phyloP scores from a whole-genome alignment of 2,888 invertebrate species.

The Apamea monoglypha region DNA sequence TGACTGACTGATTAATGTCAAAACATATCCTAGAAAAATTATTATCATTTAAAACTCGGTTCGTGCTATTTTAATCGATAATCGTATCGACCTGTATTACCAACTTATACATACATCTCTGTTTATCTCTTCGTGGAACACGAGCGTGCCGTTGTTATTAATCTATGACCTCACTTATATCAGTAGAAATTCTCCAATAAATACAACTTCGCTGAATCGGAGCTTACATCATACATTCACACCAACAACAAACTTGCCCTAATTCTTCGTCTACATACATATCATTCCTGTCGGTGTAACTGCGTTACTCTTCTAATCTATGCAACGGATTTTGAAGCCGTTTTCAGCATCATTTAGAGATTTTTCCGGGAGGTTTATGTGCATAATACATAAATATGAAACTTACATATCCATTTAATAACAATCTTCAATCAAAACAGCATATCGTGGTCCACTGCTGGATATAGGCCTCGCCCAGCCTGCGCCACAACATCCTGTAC shows the following conservation, averaged over 20 bases:
- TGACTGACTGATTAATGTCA: background rate
- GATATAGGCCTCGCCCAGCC: background rate
- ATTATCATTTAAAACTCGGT: too few species aligned
- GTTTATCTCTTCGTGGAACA: background rate
- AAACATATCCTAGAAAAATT: background rate
- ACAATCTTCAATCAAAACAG: background rate
- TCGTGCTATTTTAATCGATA: background rate
- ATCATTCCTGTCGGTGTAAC: too few species aligned
- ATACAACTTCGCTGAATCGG: background rate
- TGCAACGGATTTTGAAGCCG: background rate
- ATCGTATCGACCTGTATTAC: background rate
- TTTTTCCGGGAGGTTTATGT: background rate
- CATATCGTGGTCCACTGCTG: too few species aligned
- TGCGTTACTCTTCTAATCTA: background rate
- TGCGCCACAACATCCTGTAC: too few species aligned
- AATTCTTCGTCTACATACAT: background rate
- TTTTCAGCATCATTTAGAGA: background rate
- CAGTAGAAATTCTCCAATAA: background rate
- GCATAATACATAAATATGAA: background rate
- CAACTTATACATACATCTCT: background rate
- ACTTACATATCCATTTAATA: background rate
- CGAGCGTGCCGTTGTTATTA: background rate
- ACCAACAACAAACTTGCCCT: constrained; percentile 9
- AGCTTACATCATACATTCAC: constrained; percentile 4
- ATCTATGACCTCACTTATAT: background rate